phyloP scores from a whole-genome alignment of 2,113 vertebrate genomes.

The Scolopax mira region DNA sequence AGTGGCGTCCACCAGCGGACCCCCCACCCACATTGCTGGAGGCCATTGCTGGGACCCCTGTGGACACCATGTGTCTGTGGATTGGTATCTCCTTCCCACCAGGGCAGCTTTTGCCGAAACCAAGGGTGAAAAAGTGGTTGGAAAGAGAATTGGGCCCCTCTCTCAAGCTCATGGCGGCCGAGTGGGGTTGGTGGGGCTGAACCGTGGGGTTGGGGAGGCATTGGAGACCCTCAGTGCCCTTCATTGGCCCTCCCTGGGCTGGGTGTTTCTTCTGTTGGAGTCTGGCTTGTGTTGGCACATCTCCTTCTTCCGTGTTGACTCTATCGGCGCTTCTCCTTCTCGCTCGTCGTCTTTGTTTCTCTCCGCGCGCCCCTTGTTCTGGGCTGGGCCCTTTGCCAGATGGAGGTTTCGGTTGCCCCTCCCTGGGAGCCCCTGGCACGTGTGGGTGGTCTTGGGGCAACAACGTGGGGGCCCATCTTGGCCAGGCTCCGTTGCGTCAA shows the following conservation, averaged over 20 bases:
- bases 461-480: fast-evolving
- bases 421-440: neutral
- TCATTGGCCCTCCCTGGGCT: neutral
- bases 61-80: fast-evolving
- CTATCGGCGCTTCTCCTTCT: neutral
- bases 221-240: neutral
- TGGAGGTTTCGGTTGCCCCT: fast-evolving
- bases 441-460: neutral
- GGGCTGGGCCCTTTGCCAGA: fast-evolving
- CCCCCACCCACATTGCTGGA: fast-evolving
- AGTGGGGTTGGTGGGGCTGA: neutral
- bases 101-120: neutral
- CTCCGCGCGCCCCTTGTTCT: neutral
- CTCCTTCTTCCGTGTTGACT: neutral
- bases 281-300: neutral
- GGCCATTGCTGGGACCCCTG: neutral
- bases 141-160: neutral
- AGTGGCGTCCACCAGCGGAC: fast-evolving
- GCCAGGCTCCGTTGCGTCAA: fast-evolving
- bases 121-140: fast-evolving
- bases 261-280: fast-evolving
- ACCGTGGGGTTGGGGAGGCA: fast-evolving
- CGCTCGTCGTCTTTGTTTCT: neutral
- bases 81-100: neutral
- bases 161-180: fast-evolving